Base-by-base conservation (phyloP, 2,797 vertebrate species). In the Oreonectes daqikongensis region DNA sequence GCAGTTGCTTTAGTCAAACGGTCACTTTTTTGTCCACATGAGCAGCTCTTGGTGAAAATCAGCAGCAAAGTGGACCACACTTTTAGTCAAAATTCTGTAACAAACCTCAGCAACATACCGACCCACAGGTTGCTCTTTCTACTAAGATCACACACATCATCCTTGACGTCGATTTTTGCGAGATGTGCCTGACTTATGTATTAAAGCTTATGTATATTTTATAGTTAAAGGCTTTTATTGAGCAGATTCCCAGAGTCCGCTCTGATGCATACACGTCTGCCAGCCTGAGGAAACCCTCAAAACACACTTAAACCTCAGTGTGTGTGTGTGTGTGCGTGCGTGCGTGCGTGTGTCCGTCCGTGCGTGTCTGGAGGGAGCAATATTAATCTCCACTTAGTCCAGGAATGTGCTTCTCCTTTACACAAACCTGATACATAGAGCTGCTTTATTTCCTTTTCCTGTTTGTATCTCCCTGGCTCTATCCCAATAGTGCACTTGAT, bases 151-250 rank as follows among this genome's bases (percentile, higher is more conserved):
- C 26, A 57, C 73, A 46, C 11, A 28, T 18, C 20, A 9, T 69
- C 22, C 44, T 52, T 44, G 57, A 64, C 50, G 24, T 46, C 35
- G 66, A 69, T 63, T 66, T 48, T 42, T 28, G 59, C 42, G 24
- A 30, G 18, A 73, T 59, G 46, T 70, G 6, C 32, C 40, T 69
- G 38, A 77, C 24, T 81, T 78, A 75, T 75, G 67, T 69, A 71
- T 75, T 50, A 26, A 35, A n/a, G 24, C 42, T 75, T 61, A 79
- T 79, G 20, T 40, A 71, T 82, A 52, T 79, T 82, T 75, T 35
- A 82, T 46, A 42, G 42, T 30, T 30, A 5, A 61, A 46, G 67
- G 59, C 14, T 75, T 82, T 77, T 59, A 59, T 59, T 59, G 55
- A 59, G 26, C 55, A 59, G 55, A 28, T 59, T 59, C 15, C 24